These are phyloP conservation scores for Nyctalus aviator DNA, from an alignment of 2,797 vertebrate genomes.

Conservation along the genomic window DNA sequence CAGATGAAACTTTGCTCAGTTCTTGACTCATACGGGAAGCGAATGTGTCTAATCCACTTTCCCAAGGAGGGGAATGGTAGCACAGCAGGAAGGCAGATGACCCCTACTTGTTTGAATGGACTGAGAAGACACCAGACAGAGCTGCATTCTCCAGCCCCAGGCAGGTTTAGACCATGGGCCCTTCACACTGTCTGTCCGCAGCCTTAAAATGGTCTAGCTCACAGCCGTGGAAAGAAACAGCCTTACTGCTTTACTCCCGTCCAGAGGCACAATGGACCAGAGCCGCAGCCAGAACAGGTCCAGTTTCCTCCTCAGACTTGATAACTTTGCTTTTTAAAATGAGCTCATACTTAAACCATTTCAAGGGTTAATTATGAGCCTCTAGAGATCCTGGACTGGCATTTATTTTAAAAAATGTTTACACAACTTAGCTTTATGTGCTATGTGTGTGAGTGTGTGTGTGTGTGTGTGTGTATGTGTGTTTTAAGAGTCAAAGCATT, in stretches of 20 bases:
- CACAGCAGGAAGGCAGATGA: background rate
- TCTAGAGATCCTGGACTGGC: background rate
- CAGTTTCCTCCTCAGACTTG: slow-evolving; percentile 22
- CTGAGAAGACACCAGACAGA: background rate
- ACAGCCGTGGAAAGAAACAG: background rate
- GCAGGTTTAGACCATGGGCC: background rate
- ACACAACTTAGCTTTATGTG: slow-evolving; percentile 26
- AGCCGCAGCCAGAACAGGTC: background rate
- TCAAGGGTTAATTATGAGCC: slow-evolving; percentile 47
- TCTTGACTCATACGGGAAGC: background rate
- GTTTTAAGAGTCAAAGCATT: background rate
- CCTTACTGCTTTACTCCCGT: background rate
- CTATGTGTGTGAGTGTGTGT: background rate
- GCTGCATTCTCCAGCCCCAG: rapidly evolving
- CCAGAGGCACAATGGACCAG: background rate
- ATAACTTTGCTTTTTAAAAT: slow-evolving; percentile 50
- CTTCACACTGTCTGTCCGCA: background rate
- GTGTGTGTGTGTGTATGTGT: background rate
- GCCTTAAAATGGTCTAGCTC: background rate
- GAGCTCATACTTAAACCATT: background rate
- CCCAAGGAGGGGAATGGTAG: background rate
- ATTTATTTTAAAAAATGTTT: slow-evolving; percentile 44
- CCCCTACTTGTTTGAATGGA: background rate
- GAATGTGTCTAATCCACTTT: background rate
- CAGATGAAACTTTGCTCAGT: background rate